Conservation (phyloP, 2,113 vertebrate species). For the Danio rerio region GRCz12tu NC_133195.1:35745001-35745500, state of each 20-base stretch:
- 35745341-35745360: neutral
- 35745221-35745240: constrained; percentile 27
- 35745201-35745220: neutral
- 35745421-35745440: no score
- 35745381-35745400: no score
- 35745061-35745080: neutral
- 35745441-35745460: no score
- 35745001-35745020: constrained; percentile 12
- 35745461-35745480: no score
- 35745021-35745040: neutral
- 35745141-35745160: constrained; percentile 21
- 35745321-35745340: constrained; percentile 2
- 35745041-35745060: constrained; percentile 15
- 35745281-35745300: constrained; percentile 34
- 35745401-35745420: no score
- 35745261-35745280: constrained; percentile 35
- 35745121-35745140: constrained; percentile 9
- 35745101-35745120: constrained; percentile 7
- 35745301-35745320: neutral
- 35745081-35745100: constrained; percentile 20
- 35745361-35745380: no score
- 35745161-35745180: neutral
- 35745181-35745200: constrained; percentile 32
- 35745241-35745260: constrained; percentile 39
- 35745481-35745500: no score